A percentile compares a stretch with the other conserved stretches of the same genome.
Conservation (phyloP, 2,888 invertebrate species). For the Cheilosia vernalis region DNA sequence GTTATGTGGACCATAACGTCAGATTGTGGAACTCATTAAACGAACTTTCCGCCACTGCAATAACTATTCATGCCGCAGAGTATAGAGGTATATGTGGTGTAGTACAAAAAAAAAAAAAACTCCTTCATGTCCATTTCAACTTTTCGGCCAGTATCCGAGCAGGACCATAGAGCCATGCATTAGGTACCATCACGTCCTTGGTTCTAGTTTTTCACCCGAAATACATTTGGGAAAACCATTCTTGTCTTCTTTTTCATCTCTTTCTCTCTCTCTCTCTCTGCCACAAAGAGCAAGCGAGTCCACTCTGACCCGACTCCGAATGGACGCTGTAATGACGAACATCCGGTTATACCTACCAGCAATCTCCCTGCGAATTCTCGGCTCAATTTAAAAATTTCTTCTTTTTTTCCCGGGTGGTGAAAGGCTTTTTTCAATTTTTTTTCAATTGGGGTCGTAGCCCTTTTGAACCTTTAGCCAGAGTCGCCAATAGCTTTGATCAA, state of each 20-base stretch:
- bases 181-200: conserved; percentile 55
- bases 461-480: conserved; percentile 26
- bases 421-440: conserved; percentile 42
- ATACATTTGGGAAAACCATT: conserved; percentile 12
- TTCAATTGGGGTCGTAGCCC: conserved; percentile 57
- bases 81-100: background rate
- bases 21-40: conserved; percentile 61
- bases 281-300: background rate
- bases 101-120: background rate
- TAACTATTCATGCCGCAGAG: conserved; percentile 46
- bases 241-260: background rate
- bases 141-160: background rate
- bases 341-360: conserved; percentile 43
- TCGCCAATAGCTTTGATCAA: conserved; percentile 16
- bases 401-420: conserved; percentile 2
- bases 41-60: conserved; percentile 33
- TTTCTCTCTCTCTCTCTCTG: background rate
- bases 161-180: conserved; percentile 10
- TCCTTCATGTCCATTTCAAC: conserved; percentile 8
- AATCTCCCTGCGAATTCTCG: conserved; percentile 19
- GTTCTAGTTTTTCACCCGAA: conserved; percentile 14
- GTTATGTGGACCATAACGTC: conserved; percentile 48
- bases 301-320: background rate
- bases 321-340: conserved; percentile 58
- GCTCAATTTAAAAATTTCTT: background rate